phyloP scores from a whole-genome alignment of 2,888 invertebrate genomes.

The Argyresthia goedartella region DNA sequence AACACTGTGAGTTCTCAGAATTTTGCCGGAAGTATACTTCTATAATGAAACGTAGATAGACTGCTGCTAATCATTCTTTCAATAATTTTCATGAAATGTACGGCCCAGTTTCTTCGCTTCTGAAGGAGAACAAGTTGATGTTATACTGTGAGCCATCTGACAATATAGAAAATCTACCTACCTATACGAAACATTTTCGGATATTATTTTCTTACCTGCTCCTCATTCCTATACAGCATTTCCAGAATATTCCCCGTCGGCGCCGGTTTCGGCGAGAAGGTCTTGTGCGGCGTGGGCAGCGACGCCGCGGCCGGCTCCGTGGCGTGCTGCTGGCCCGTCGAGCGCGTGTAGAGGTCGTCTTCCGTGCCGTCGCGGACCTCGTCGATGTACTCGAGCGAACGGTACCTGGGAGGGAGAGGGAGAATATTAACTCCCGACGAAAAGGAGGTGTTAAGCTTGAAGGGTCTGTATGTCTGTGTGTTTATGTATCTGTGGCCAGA shows the following conservation, averaged over 20 bases:
- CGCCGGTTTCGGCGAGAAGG: not conserved
- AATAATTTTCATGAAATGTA: too few relatives aligned
- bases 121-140: too few relatives aligned
- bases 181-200: too few relatives aligned
- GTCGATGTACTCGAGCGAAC: constrained; percentile 62
- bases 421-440: not conserved
- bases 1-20: too few relatives aligned
- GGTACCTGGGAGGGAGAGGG: constrained; percentile 55
- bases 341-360: constrained; percentile 46
- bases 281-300: constrained; percentile 13
- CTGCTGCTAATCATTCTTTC: too few relatives aligned
- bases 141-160: too few relatives aligned
- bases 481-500: too few relatives aligned
- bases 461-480: too few relatives aligned
- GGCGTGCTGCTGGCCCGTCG: constrained; percentile 29
- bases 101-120: too few relatives aligned
- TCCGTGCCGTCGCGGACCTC: constrained; percentile 53
- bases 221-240: constrained; percentile 37
- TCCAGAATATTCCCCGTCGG: constrained; percentile 36
- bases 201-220: not conserved
- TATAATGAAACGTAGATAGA: too few relatives aligned
- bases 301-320: constrained; percentile 6
- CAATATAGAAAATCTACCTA: too few relatives aligned
- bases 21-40: too few relatives aligned
- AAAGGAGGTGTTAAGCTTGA: constrained; percentile 16